Conservation (phyloP, 2,113 vertebrate species). For the Podarcis raffonei region DNA sequence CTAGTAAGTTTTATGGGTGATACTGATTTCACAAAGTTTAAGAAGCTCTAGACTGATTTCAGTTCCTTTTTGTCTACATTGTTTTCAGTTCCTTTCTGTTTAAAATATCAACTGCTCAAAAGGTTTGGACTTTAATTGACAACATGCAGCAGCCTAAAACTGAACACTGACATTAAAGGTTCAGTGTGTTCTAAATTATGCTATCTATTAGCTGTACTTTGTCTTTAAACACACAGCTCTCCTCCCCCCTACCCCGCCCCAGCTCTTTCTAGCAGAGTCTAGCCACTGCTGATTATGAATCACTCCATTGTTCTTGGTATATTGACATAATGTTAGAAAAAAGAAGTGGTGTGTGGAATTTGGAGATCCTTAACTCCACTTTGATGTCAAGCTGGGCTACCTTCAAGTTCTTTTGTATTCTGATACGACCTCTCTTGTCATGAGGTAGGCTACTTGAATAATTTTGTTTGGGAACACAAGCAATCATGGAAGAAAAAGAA, state of each 20-base stretch:
- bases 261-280: not conserved
- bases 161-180: not conserved
- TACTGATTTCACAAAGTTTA: not conserved
- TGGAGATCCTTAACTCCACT: conserved; percentile 25
- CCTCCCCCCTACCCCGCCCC: not conserved
- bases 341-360: conserved; percentile 16
- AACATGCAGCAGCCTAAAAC: not conserved
- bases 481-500: not conserved
- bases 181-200: conserved; percentile 5
- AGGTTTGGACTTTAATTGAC: not conserved
- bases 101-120: not conserved
- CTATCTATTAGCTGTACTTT: not conserved
- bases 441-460: conserved; percentile 1
- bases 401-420: conserved; percentile 26
- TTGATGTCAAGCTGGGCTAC: conserved; percentile 43
- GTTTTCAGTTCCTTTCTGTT: not conserved
- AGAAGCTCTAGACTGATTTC: not conserved
- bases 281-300: not conserved
- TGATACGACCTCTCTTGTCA: not conserved
- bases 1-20: not conserved
- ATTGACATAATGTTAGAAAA: conserved; percentile 25
- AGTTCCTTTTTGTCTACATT: not conserved
- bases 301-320: not conserved
- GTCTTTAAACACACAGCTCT: conserved; percentile 29
- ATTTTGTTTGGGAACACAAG: not conserved